Percentiles rank a stretch among this genome's conserved stretches.
Conservation (phyloP, 2,113 vertebrate genomes). For the Benitochromis conjunctus region DNA sequence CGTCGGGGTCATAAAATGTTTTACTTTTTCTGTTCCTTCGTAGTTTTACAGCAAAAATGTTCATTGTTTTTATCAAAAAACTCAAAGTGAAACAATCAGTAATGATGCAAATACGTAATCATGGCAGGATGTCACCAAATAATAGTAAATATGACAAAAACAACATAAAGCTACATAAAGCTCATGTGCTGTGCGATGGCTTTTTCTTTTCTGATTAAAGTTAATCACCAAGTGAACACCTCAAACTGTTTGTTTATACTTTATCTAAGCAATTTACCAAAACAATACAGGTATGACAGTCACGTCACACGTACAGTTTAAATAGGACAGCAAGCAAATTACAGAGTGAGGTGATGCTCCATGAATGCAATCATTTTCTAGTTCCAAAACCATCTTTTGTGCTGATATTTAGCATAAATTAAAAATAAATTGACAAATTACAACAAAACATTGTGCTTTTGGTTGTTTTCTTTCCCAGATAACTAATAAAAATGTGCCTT, state of each 20-base stretch:
- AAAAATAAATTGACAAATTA: background rate
- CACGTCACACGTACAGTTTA: background rate
- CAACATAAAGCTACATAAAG: background rate
- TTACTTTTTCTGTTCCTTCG: fast-evolving
- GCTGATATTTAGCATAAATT: background rate
- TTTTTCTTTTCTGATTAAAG: background rate
- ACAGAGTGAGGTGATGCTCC: background rate
- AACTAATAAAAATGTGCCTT: background rate
- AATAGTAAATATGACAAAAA: background rate
- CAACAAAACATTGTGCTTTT: background rate
- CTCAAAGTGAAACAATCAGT: background rate
- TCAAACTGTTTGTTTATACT: background rate
- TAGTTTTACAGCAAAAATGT: background rate
- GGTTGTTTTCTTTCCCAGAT: background rate
- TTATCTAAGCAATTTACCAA: background rate
- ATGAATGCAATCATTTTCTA: fast-evolving
- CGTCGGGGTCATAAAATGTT: slow-evolving; percentile 43
- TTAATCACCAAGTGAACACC: background rate
- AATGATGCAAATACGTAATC: background rate
- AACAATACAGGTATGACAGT: background rate
- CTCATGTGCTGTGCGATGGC: background rate
- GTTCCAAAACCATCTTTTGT: background rate
- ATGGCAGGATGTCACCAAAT: background rate
- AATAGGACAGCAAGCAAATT: background rate
- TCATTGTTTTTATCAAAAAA: background rate